These are phyloP conservation scores for Meteorus cinctellus DNA, from an alignment of 2,888 invertebrate genomes.

Conservation along the genomic window DNA sequence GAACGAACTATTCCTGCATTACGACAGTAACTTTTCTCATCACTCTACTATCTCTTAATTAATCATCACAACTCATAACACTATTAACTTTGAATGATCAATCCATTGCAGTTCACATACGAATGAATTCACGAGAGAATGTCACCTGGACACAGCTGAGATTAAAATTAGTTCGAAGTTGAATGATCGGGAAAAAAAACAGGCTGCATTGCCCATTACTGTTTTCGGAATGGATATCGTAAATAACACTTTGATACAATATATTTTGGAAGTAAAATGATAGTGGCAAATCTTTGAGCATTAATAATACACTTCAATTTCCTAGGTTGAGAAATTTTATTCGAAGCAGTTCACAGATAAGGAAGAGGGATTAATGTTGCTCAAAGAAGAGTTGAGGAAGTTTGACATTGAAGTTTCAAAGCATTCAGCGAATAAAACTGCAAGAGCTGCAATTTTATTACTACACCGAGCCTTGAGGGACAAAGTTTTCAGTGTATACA, in stretches of 20 bases:
- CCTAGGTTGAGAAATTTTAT: slow-evolving; percentile 90
- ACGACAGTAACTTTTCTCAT: slow-evolving; percentile 81
- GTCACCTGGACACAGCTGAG: slow-evolving; percentile 78
- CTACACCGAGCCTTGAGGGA: slow-evolving; percentile 88
- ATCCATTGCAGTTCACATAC: slow-evolving; percentile 82
- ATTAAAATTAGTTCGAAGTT: slow-evolving; percentile 76
- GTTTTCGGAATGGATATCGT: slow-evolving; percentile 93
- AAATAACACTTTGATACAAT: slow-evolving; percentile 52
- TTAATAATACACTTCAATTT: neutral
- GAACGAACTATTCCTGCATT: slow-evolving; percentile 88
- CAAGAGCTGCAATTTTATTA: slow-evolving; percentile 86
- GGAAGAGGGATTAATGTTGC: slow-evolving; percentile 86
- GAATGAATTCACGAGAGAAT: slow-evolving; percentile 86
- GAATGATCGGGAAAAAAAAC: slow-evolving; percentile 87
- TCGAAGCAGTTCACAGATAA: slow-evolving; percentile 93
- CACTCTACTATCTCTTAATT: neutral
- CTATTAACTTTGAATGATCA: slow-evolving; percentile 40
- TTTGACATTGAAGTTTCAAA: slow-evolving; percentile 71
- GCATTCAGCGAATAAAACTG: slow-evolving; percentile 84
- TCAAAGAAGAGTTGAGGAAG: slow-evolving; percentile 77
- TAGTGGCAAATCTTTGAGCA: neutral
- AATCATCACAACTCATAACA: neutral
- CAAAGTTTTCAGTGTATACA: slow-evolving; percentile 92
- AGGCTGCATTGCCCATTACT: slow-evolving; percentile 91
- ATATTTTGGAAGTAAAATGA: neutral